These are phyloP conservation scores for Coelinius sp. DNA, from an alignment of 2,888 invertebrate genomes.

Conservation along the genomic window DNA sequence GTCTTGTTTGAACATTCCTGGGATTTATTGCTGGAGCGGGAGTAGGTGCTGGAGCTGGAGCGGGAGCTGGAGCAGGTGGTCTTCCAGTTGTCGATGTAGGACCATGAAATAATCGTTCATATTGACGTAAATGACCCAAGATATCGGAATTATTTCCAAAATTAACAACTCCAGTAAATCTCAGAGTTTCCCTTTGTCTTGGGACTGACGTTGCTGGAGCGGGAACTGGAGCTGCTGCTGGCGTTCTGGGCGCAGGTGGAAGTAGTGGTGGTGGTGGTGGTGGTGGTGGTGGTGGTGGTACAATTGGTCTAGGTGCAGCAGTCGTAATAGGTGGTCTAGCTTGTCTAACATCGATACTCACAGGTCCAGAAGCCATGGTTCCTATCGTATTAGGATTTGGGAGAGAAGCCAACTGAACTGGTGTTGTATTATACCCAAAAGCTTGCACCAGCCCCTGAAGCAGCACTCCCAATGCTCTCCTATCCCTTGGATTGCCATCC, in stretches of 20 bases:
- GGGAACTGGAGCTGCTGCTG: conserved; percentile 31
- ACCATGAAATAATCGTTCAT: conserved; percentile 64
- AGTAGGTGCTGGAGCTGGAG: conserved; percentile 28
- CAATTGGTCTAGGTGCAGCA: not conserved
- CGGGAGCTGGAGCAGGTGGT: conserved; percentile 23
- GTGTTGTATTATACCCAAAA: conserved; percentile 62
- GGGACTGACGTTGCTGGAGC: conserved; percentile 41
- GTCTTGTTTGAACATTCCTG: not conserved
- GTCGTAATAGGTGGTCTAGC: not conserved
- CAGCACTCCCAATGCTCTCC: conserved; percentile 64
- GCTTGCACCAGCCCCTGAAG: conserved; percentile 64
- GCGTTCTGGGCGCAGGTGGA: conserved; percentile 40
- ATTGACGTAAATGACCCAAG: conserved; percentile 61
- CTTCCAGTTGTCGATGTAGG: conserved; percentile 27
- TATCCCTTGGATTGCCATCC: conserved; percentile 56
- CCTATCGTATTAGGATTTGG: conserved; percentile 54
- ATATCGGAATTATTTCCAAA: conserved; percentile 63
- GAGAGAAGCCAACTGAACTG: conserved; percentile 60
- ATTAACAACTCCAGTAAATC: conserved; percentile 66
- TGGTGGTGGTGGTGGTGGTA: conserved; percentile 19
- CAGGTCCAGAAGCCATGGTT: conserved; percentile 35
- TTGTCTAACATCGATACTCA: conserved; percentile 17
- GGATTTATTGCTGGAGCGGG: not conserved
- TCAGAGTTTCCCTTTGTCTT: conserved; percentile 61
- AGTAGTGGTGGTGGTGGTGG: conserved; percentile 33